A percentile compares a stretch with the other conserved stretches of the same genome.
Evolutionary conservation across 2,113 vertebrate genomes (phyloP).

Genomic region (Eptesicus fuscus): DNA sequence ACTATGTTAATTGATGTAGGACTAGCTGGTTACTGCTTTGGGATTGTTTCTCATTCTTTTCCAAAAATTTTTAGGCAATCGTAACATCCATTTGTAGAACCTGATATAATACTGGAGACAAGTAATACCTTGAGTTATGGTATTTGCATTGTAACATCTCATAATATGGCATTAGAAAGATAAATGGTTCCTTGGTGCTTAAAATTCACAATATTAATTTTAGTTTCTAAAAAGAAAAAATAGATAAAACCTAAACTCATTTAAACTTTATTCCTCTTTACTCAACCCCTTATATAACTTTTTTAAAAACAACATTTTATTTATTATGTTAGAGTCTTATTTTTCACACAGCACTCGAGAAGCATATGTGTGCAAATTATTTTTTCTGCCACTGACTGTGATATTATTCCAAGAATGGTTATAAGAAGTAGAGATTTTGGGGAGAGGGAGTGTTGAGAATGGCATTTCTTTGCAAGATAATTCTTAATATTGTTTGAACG

Average conservation of each 20-base stretch:
- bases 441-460: neutral
- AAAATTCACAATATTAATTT: neutral
- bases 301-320: neutral
- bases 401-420: neutral
- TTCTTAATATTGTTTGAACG: neutral
- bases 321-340: constrained; percentile 8
- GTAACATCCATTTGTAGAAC: neutral
- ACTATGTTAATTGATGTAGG: constrained; percentile 19
- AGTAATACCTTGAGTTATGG: neutral
- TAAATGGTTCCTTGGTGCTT: neutral
- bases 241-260: neutral
- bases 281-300: neutral
- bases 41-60: neutral
- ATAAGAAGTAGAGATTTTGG: neutral
- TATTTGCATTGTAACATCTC: neutral
- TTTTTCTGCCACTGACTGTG: constrained; percentile 19
- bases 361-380: constrained; percentile 24
- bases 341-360: constrained; percentile 9
- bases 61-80: neutral
- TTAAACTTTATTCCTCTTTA: neutral
- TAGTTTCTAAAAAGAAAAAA: neutral
- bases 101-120: neutral
- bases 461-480: neutral
- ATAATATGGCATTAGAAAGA: neutral
- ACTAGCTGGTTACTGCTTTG: neutral